Percentiles rank a stretch among this genome's conserved stretches.
These are phyloP conservation scores for Yponomeuta malinellus DNA, from an alignment of 2,888 invertebrate species.

Conservation along the genomic window DNA sequence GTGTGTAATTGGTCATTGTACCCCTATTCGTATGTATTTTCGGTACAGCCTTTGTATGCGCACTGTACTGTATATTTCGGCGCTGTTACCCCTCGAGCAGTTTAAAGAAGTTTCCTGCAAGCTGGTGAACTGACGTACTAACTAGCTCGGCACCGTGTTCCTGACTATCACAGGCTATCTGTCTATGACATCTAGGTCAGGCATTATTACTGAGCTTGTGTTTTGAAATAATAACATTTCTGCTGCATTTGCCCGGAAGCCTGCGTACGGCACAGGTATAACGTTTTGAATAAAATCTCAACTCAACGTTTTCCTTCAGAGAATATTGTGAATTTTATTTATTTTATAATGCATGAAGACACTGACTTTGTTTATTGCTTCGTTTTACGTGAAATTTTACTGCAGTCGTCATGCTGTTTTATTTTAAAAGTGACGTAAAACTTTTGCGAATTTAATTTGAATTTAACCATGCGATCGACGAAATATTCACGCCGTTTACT, in stretches of 20 bases:
- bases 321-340: slow-evolving; percentile 3
- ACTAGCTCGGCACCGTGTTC: background rate
- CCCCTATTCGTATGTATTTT: too few species aligned
- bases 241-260: background rate
- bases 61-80: background rate
- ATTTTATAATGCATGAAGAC: background rate
- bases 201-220: slow-evolving; percentile 8
- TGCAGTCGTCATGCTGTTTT: background rate
- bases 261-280: background rate
- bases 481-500: too few species aligned
- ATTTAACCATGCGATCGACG: background rate
- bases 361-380: background rate
- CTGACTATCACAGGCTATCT: slow-evolving; percentile 6
- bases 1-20: too few species aligned
- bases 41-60: background rate
- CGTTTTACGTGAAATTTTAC: background rate
- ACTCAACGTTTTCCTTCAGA: background rate
- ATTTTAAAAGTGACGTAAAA: background rate
- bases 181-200: slow-evolving; percentile 6
- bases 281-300: background rate
- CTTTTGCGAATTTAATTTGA: background rate
- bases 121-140: slow-evolving; percentile 4
- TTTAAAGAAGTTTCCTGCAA: background rate
- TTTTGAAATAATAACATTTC: slow-evolving; percentile 9
- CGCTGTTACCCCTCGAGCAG: background rate